Evolutionary conservation across 2,113 vertebrate species (phyloP).

Genomic region (Percina caprodes): DNA sequence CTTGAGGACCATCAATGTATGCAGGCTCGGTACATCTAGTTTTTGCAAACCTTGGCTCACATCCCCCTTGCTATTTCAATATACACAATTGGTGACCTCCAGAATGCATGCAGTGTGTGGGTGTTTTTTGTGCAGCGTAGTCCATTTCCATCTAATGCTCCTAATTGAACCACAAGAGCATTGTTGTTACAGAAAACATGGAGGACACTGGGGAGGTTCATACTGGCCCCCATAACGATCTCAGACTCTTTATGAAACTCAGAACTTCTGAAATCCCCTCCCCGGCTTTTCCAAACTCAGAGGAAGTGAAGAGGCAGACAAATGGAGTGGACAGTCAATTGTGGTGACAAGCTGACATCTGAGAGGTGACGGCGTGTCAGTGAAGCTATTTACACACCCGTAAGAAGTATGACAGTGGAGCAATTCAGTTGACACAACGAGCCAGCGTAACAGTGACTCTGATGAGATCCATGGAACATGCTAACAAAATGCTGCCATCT

Average conservation of each 20-base stretch:
- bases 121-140: constrained; percentile 4
- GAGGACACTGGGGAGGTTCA: constrained; percentile 16
- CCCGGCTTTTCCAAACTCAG: neutral
- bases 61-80: neutral
- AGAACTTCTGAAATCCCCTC: neutral
- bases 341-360: constrained; percentile 31
- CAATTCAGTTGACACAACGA: constrained; percentile 24
- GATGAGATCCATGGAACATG: constrained; percentile 20
- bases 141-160: constrained; percentile 46
- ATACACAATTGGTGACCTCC: neutral
- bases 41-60: neutral
- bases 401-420: constrained; percentile 23
- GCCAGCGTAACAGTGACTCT: constrained; percentile 4
- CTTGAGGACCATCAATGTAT: neutral
- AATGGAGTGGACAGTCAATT: neutral
- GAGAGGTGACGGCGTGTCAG: constrained; percentile 13
- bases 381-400: constrained; percentile 26
- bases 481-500: constrained; percentile 20
- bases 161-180: constrained; percentile 65
- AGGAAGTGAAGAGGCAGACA: constrained; percentile 1
- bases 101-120: neutral
- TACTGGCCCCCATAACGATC: constrained; percentile 1
- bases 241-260: neutral
- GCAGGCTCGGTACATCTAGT: neutral
- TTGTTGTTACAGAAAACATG: neutral